phyloP scores from a whole-genome alignment of 2,888 invertebrate species.

The Andrena minutula region DNA sequence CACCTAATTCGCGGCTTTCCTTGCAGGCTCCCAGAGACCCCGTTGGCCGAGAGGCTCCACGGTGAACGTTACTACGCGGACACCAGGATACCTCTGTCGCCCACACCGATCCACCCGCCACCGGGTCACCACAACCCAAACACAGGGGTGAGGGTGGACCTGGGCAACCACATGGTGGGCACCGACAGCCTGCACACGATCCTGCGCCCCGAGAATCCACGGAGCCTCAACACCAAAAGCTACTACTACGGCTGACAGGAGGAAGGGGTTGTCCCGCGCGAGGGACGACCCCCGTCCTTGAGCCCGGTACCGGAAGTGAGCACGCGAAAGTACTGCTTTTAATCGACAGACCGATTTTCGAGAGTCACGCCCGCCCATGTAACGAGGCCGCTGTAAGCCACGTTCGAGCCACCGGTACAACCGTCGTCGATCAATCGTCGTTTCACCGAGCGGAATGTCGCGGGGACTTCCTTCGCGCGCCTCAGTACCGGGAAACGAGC shows the following conservation, averaged over 20 bases:
- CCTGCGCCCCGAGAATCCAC: conserved; percentile 82
- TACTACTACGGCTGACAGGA: conserved; percentile 92
- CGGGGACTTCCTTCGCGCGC: conserved; percentile 6
- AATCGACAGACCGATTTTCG: conserved; percentile 58
- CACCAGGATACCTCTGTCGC: conserved; percentile 81
- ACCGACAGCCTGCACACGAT: conserved; percentile 83
- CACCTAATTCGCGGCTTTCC: not conserved
- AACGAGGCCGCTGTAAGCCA: conserved; percentile 58
- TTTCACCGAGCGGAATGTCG: conserved; percentile 22
- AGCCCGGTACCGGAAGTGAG: conserved; percentile 84
- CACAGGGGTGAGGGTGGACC: conserved; percentile 81
- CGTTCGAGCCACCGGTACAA: conserved; percentile 27
- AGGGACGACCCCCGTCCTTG: conserved; percentile 80
- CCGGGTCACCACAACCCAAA: conserved; percentile 61
- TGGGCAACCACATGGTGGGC: conserved; percentile 84
- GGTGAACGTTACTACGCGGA: conserved; percentile 81
- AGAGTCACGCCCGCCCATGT: conserved; percentile 10
- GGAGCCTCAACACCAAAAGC: conserved; percentile 79
- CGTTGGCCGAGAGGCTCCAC: conserved; percentile 81
- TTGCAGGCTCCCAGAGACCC: conserved; percentile 81
- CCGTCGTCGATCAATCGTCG: conserved; percentile 46
- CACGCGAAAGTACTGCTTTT: conserved; percentile 83
- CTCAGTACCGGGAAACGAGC: conserved; percentile 49
- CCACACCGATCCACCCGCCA: conserved; percentile 73
- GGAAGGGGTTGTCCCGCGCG: conserved; percentile 86